A percentile compares a stretch with the other conserved stretches of the same genome.
phyloP scores from a whole-genome alignment of 2,113 vertebrate species.

The Ceuthmochares aereus region DNA sequence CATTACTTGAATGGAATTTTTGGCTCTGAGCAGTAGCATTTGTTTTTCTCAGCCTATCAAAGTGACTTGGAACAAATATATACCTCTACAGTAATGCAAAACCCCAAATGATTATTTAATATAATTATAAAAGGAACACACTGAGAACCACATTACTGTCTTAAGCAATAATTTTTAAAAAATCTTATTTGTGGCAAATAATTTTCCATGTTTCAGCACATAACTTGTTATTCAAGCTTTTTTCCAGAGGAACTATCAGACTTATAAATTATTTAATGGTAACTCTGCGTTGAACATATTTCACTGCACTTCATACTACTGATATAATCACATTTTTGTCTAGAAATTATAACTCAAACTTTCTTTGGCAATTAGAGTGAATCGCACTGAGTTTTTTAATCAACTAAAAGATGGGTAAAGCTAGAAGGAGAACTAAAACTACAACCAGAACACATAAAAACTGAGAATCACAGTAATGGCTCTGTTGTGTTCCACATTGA shows the following conservation, averaged over 20 bases:
- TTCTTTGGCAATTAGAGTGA: neutral
- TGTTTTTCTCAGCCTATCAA: neutral
- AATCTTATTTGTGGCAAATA: neutral
- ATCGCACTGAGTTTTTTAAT: slow-evolving; percentile 10
- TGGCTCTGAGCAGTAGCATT: neutral
- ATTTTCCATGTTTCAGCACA: neutral
- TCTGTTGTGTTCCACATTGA: neutral
- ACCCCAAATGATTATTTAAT: neutral
- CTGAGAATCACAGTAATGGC: neutral
- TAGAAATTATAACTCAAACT: neutral
- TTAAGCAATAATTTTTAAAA: neutral
- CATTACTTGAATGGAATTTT: neutral
- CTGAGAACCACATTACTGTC: neutral
- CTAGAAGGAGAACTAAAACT: neutral
- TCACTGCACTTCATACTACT: neutral
- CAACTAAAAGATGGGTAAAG: neutral
- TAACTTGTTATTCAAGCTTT: neutral
- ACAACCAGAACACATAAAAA: neutral
- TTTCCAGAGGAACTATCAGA: neutral
- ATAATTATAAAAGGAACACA: neutral
- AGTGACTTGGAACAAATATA: neutral
- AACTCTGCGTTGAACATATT: neutral
- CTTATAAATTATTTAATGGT: slow-evolving; percentile 17
- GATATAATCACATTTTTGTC: neutral
- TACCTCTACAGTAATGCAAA: neutral